Base-by-base conservation (phyloP, 2,113 vertebrate species). In the Entelurus aequoreus region DNA sequence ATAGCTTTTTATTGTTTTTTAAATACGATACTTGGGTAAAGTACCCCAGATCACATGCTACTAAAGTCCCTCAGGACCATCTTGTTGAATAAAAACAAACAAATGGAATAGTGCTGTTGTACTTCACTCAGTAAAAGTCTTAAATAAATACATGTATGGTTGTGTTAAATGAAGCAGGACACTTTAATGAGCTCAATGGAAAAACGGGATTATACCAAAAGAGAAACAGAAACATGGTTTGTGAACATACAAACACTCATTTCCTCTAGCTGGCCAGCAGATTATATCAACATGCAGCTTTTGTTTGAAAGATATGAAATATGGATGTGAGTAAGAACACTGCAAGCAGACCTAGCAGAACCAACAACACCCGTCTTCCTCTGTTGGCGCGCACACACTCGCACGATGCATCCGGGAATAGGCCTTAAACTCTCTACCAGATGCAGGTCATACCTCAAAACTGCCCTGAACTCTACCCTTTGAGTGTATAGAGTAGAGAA, bases 271-370 rank as follows among this genome's bases (percentile, higher is more conserved):
- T 59, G 60, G 71, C 69, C 69, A 15, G 77, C 59, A 85, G 85
- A 86, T 87, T 63, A 72, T 88, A 88, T 90, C 86, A 88, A 87
- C 84, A 83, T 44, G 71, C 28, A 3, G 62, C 78, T 86, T 87
- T 86, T 86, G 88, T 89, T 86, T 86, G 76, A 86, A 88, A 86
- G 79, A 81, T 86, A 81, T 88, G 84, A 88, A 88, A 87, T 81
- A 88, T 88, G 74, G 79, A 84, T 62, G 44, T 79, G 83, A 82
- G 80, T 66, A 61, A 79, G 65, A 75, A 66, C 78, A 63, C 68
- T 50, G 70, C 57, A 61, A 60, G 67, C 46, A 44, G 71, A 60
- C 62, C 14, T 16, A 61, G 71, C 58, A 54, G 69, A 13, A 54
- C 57, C 8, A 47, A 71, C 49, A 13, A 58, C 55, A 65, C 38